These are phyloP conservation scores for Cynaeus angustus DNA, from an alignment of 2,888 invertebrate genomes.

Conservation along the genomic window DNA sequence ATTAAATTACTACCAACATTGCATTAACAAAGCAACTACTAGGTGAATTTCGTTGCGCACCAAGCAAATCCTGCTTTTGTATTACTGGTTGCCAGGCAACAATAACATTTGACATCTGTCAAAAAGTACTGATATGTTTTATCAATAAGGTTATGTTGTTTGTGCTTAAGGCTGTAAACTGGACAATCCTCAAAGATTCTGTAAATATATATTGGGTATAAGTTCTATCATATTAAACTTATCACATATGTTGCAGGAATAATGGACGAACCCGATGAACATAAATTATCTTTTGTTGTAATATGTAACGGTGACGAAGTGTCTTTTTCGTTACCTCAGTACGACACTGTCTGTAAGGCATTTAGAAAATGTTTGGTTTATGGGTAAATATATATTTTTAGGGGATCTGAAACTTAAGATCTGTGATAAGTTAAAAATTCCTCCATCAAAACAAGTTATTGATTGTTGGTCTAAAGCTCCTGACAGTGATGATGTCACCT, in stretches of 20 bases:
- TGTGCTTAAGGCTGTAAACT: background rate
- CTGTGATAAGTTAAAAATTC: constrained; percentile 50
- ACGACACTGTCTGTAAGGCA: constrained; percentile 5
- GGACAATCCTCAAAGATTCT: background rate
- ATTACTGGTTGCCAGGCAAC: too few species aligned
- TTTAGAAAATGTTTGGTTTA: background rate
- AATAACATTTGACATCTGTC: background rate
- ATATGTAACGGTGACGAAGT: background rate
- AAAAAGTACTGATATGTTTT: background rate
- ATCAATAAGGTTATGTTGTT: constrained; percentile 2
- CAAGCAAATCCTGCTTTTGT: too few species aligned
- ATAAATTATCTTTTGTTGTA: too few species aligned
- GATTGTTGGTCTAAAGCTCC: constrained; percentile 55
- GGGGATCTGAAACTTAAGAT: constrained; percentile 46
- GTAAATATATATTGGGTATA: too few species aligned
- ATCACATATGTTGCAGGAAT: too few species aligned
- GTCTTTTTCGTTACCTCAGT: background rate
- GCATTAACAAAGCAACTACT: too few species aligned
- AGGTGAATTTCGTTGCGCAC: too few species aligned
- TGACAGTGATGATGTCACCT: constrained; percentile 50
- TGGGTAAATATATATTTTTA: constrained; percentile 7
- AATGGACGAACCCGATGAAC: too few species aligned
- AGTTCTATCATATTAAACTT: too few species aligned
- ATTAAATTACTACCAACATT: background rate
- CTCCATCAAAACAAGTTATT: constrained; percentile 54